Percentiles rank a stretch among this genome's conserved stretches.
phyloP scores from a whole-genome alignment of 2,888 invertebrate species.

The Cepaea hortensis region DNA sequence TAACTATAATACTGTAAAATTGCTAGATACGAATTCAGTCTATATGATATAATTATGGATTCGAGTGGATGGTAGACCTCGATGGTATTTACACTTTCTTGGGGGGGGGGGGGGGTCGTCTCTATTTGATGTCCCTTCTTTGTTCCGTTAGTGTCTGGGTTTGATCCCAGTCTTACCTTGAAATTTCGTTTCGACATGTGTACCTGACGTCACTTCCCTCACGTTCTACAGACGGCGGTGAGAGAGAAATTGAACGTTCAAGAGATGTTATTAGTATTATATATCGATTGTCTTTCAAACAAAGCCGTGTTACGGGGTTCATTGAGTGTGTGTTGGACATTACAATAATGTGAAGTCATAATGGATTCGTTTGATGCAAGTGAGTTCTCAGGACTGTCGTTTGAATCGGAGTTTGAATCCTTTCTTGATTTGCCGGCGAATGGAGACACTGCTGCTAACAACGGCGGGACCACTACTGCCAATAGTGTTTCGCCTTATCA shows the following conservation, averaged over 20 bases:
- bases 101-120: too few relatives aligned
- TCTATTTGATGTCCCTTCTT: not conserved
- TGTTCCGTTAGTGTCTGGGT: not conserved
- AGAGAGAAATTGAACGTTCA: not conserved
- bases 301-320: slow-evolving; percentile 4
- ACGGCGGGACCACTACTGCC: not conserved
- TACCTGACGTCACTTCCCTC: slow-evolving; percentile 41
- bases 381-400: slow-evolving; percentile 2
- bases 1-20: too few relatives aligned
- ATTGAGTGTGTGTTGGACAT: not conserved
- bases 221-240: slow-evolving; percentile 35
- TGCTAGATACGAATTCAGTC: too few relatives aligned
- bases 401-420: slow-evolving; percentile 28
- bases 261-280: not conserved
- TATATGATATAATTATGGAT: too few relatives aligned
- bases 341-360: not conserved
- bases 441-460: not conserved
- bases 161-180: slow-evolving; percentile 24
- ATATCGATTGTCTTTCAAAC: slow-evolving; percentile 1
- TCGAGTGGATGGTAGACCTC: too few relatives aligned
- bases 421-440: slow-evolving; percentile 14
- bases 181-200: slow-evolving; percentile 16
- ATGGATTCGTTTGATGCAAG: slow-evolving; percentile 33
- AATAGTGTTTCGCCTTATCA: too few relatives aligned
- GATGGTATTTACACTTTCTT: too few relatives aligned